Conservation (phyloP, 2,888 invertebrate genomes). For the Apotomis turbidana region DNA sequence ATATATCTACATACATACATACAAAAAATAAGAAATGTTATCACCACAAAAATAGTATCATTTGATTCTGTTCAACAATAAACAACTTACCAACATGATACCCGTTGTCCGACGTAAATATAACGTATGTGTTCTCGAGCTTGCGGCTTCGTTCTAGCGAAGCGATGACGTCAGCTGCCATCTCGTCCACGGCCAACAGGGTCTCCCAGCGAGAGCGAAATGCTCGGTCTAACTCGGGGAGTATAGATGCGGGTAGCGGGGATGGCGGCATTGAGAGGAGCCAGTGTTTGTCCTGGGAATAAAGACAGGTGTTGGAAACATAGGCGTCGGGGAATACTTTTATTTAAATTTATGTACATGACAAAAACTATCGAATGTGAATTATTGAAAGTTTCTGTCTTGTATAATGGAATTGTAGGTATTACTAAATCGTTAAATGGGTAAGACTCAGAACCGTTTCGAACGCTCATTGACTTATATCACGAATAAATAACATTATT, state of each 20-base stretch:
- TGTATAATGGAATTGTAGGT: too few relatives aligned
- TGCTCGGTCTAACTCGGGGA: slow-evolving; percentile 86
- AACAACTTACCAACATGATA: slow-evolving; percentile 90
- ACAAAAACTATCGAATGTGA: too few relatives aligned
- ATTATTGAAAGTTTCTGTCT: too few relatives aligned
- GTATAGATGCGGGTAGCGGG: slow-evolving; percentile 83
- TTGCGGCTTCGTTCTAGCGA: slow-evolving; percentile 80
- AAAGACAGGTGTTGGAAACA: background rate
- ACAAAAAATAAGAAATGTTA: too few relatives aligned
- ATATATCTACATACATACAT: too few relatives aligned
- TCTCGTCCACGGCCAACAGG: slow-evolving; percentile 93
- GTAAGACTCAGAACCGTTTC: too few relatives aligned
- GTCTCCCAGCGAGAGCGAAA: slow-evolving; percentile 91
- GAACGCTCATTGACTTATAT: too few relatives aligned
- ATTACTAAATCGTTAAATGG: too few relatives aligned
- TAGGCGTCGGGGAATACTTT: too few relatives aligned
- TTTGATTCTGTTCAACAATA: background rate
- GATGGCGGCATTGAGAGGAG: slow-evolving; percentile 87
- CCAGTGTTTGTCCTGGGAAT: slow-evolving; percentile 92
- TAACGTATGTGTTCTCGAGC: slow-evolving; percentile 90
- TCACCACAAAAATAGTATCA: too few relatives aligned
- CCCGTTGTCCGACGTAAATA: slow-evolving; percentile 96
- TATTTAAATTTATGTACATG: too few relatives aligned
- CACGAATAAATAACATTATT: too few relatives aligned
- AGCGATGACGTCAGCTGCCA: slow-evolving; percentile 87